These are phyloP conservation scores for Aromia moschata DNA, from an alignment of 2,888 invertebrate genomes.

Conservation along the genomic window DNA sequence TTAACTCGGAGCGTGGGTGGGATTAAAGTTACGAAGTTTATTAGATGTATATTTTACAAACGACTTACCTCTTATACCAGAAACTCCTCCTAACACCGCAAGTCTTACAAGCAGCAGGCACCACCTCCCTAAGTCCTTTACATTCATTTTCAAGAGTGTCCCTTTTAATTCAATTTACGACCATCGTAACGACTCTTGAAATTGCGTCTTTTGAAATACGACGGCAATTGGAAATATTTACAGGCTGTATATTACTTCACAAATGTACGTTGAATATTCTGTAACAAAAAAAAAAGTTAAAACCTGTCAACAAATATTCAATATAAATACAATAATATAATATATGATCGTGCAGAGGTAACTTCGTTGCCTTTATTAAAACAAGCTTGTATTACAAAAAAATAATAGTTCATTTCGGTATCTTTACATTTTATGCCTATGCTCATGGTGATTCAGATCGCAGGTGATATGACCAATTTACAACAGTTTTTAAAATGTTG, in stretches of 20 bases:
- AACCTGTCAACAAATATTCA: no score
- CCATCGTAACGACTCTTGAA: neutral
- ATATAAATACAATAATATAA: no score
- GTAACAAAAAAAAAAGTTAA: neutral
- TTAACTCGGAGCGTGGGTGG: no score
- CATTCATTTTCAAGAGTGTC: conserved; percentile 3
- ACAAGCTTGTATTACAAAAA: no score
- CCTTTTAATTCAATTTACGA: conserved; percentile 1
- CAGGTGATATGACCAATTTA: no score
- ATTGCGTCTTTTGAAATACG: neutral
- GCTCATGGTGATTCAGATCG: no score
- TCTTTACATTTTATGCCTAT: no score
- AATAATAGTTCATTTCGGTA: no score
- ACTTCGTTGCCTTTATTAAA: no score
- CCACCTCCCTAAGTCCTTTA: conserved; percentile 4
- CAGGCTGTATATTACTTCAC: neutral
- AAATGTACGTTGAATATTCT: neutral
- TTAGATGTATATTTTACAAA: neutral
- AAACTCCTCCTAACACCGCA: conserved; percentile 1
- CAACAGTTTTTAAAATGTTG: no score
- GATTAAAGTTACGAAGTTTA: neutral
- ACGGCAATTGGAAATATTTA: neutral
- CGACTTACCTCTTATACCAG: conserved; percentile 14
- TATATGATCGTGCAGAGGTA: no score
- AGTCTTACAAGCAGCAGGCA: conserved; percentile 14